Conservation (phyloP, 2,113 vertebrate species). For the Thunnus thynnus region DNA sequence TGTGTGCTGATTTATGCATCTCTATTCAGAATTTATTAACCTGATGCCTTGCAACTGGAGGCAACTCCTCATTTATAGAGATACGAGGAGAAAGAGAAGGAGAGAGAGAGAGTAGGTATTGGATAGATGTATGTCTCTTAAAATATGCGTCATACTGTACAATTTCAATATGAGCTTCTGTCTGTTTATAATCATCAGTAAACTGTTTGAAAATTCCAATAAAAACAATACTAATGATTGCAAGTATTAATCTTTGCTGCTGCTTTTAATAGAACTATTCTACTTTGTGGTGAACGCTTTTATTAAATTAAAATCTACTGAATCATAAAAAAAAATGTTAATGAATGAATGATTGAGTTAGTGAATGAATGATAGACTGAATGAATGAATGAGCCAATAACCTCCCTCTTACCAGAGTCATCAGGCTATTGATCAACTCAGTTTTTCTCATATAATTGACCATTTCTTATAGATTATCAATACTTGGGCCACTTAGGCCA, state of each 20-base stretch:
- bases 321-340: not conserved
- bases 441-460: slow-evolving; percentile 69
- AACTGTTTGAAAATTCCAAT: not conserved
- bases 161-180: not conserved
- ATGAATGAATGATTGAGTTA: slow-evolving; percentile 24
- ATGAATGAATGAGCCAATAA: slow-evolving; percentile 40
- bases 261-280: not conserved
- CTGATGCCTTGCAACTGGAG: slow-evolving; percentile 84
- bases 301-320: not conserved
- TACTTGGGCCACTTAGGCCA: slow-evolving; percentile 70
- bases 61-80: slow-evolving; percentile 67
- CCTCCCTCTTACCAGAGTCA: slow-evolving; percentile 46
- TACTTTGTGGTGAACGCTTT: no score
- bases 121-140: not conserved
- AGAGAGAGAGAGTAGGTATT: slow-evolving; percentile 34
- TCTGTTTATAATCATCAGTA: not conserved
- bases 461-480: slow-evolving; percentile 77
- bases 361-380: slow-evolving; percentile 28
- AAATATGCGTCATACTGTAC: not conserved
- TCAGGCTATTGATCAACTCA: slow-evolving; percentile 66
- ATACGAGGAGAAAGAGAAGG: slow-evolving; percentile 23
- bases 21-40: slow-evolving; percentile 89
- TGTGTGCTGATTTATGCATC: slow-evolving; percentile 85
- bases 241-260: not conserved
- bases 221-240: not conserved